A percentile compares a stretch with the other conserved stretches of the same genome.
These are phyloP conservation scores for Crax fasciolata DNA, from an alignment of 2,797 vertebrate species.

Conservation along the genomic window DNA sequence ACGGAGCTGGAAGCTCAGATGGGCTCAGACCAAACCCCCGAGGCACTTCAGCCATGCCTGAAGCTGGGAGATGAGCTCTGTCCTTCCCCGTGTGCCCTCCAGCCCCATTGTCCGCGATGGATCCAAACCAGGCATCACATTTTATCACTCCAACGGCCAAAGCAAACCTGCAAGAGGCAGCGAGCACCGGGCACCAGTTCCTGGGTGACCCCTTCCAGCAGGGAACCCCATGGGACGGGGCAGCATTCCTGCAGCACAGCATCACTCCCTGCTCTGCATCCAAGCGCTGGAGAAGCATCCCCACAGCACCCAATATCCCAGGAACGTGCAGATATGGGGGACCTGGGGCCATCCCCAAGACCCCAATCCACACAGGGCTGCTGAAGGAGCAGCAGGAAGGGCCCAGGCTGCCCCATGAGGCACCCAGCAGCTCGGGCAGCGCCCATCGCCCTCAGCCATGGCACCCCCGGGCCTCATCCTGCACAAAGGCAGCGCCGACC, in stretches of 20 bases:
- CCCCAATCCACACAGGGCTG: not conserved
- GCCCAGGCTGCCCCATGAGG: not conserved
- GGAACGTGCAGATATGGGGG: not conserved
- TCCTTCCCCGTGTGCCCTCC: not conserved
- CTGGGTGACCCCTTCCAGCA: not conserved
- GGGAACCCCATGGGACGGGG: not conserved
- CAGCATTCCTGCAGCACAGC: not conserved
- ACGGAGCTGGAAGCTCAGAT: not conserved
- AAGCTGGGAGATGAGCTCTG: not conserved
- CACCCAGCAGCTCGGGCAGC: not conserved
- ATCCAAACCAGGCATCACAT: not conserved
- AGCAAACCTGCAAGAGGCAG: not conserved
- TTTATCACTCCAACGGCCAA: rapidly evolving
- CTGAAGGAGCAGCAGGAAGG: not conserved
- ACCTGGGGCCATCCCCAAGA: not conserved
- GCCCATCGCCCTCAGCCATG: not conserved
- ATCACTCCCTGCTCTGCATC: not conserved
- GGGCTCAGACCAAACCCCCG: rapidly evolving
- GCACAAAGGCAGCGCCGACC: not conserved
- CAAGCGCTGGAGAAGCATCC: not conserved
- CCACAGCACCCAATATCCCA: not conserved
- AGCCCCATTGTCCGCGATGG: not conserved
- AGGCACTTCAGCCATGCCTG: not conserved
- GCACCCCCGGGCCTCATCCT: not conserved
- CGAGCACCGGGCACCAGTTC: not conserved